phyloP scores from a whole-genome alignment of 2,113 vertebrate genomes.

The Empidonax traillii region DNA sequence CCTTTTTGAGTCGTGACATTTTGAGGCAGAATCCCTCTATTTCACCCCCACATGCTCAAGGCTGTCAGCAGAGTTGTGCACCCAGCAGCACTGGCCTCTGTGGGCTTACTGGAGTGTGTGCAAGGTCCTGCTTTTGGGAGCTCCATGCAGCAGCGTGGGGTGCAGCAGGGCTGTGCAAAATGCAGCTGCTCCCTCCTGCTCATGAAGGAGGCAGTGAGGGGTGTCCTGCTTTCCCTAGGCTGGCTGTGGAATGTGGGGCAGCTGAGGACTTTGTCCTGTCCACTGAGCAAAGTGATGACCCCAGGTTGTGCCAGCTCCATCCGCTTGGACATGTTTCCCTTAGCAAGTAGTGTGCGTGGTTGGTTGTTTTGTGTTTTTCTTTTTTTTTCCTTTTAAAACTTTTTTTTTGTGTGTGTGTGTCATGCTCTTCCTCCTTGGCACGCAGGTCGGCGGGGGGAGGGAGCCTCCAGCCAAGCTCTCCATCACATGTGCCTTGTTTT shows the following conservation, averaged over 20 bases:
- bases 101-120: background rate
- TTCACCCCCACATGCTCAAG: accelerated
- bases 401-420: background rate
- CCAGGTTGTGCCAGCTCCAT: accelerated
- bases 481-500: conserved; percentile 49
- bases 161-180: background rate
- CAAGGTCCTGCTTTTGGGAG: background rate
- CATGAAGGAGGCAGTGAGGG: background rate
- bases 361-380: too few species aligned
- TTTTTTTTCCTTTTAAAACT: background rate
- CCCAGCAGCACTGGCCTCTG: background rate
- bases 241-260: background rate
- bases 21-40: background rate
- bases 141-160: accelerated
- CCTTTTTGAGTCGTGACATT: background rate
- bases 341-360: background rate
- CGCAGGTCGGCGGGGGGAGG: background rate
- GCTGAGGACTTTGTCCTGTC: background rate
- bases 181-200: background rate
- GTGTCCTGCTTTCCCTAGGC: background rate
- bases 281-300: accelerated
- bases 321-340: background rate
- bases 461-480: conserved; percentile 31
- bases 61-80: accelerated
- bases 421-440: conserved; percentile 13